These are phyloP conservation scores for Sinhomidia bicolor DNA, from an alignment of 2,888 invertebrate species.

Conservation along the genomic window DNA sequence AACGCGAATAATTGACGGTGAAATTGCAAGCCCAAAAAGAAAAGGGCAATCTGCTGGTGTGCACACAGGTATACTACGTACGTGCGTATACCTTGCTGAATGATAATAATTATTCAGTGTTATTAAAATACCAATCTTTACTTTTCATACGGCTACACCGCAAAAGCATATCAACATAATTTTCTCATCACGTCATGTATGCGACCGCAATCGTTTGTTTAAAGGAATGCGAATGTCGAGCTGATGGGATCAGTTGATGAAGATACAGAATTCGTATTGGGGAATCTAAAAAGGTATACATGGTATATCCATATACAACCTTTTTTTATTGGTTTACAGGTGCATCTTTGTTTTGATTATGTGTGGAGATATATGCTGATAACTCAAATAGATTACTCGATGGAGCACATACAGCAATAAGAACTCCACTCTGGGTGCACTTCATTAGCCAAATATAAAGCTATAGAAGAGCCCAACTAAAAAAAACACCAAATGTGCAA, in stretches of 20 bases:
- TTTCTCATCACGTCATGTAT: not conserved
- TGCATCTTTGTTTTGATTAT: not conserved
- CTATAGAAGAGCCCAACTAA: not conserved
- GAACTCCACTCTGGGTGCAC: not conserved
- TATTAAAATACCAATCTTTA: not conserved
- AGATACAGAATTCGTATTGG: no score
- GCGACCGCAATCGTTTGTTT: not conserved
- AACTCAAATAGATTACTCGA: constrained; percentile 21
- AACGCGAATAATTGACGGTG: not conserved
- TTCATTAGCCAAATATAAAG: constrained; percentile 41
- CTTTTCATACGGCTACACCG: no score
- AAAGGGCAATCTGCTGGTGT: no score
- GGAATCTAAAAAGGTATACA: no score
- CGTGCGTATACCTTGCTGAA: no score
- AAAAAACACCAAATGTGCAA: not conserved
- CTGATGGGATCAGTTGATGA: not conserved
- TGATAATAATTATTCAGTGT: not conserved
- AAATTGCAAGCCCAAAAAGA: not conserved
- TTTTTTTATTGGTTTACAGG: not conserved
- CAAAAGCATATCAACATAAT: not conserved
- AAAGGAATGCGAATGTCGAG: not conserved
- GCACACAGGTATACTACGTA: no score
- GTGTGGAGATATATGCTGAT: constrained; percentile 39
- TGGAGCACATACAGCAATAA: not conserved
- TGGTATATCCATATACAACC: no score